Percentiles rank a stretch among this genome's conserved stretches.
phyloP scores from a whole-genome alignment of 2,113 vertebrate species.

The Gobius niger region DNA sequence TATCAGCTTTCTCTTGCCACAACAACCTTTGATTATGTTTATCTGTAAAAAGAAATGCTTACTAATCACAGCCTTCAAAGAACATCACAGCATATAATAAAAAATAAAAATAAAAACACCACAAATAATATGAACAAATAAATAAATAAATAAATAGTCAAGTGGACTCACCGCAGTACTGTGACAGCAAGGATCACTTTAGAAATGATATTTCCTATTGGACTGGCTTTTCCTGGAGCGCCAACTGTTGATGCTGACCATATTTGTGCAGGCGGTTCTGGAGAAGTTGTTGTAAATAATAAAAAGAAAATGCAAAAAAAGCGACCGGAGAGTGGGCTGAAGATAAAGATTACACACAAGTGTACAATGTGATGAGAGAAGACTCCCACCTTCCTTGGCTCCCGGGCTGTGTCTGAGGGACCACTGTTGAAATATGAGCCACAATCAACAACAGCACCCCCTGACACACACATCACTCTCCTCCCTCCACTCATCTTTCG shows the following conservation, averaged over 20 bases:
- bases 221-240: slow-evolving; percentile 35
- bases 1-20: neutral
- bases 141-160: neutral
- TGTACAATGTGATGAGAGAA: slow-evolving; percentile 41
- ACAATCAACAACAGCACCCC: slow-evolving; percentile 60
- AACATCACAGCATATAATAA: neutral
- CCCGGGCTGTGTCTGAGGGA: slow-evolving; percentile 61
- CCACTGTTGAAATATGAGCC: slow-evolving; percentile 72
- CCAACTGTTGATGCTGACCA: slow-evolving; percentile 43
- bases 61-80: neutral
- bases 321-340: slow-evolving; percentile 17
- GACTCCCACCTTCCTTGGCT: slow-evolving; percentile 48
- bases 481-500: slow-evolving; percentile 31
- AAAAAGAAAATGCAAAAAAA: neutral
- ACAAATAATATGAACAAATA: neutral
- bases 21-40: neutral
- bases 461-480: slow-evolving; percentile 34
- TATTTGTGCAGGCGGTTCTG: slow-evolving; percentile 31
- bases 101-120: neutral
- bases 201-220: slow-evolving; percentile 54
- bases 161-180: slow-evolving; percentile 58
- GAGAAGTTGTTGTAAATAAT: slow-evolving; percentile 22
- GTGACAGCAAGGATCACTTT: slow-evolving; percentile 13
- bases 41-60: neutral
- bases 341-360: slow-evolving; percentile 17